Percentiles rank a stretch among this genome's conserved stretches.
Evolutionary conservation across 2,888 invertebrate genomes (phyloP).

Genomic region (Clistopyga incitator): DNA sequence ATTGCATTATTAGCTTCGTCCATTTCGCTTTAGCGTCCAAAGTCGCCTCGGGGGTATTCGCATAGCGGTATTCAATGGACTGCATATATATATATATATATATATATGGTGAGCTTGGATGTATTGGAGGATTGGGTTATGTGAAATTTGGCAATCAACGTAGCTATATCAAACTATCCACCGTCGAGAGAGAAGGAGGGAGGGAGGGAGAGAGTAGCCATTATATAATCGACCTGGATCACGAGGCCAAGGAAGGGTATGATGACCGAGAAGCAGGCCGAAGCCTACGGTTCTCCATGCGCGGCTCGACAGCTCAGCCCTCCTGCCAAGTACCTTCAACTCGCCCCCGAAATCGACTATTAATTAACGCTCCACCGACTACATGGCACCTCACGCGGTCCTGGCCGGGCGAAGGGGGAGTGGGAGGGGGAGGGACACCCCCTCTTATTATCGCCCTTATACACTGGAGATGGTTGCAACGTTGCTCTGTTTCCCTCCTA

Average conservation of each 20-base stretch:
- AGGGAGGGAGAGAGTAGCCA: constrained; percentile 20
- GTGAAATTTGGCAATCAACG: constrained; percentile 55
- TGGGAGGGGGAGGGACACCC: too few species aligned
- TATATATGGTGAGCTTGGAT: background rate
- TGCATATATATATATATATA: too few species aligned
- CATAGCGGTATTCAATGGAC: constrained; percentile 39
- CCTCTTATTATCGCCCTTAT: constrained; percentile 19
- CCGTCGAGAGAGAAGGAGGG: constrained; percentile 5
- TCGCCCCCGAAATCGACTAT: constrained; percentile 57
- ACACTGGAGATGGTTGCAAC: background rate
- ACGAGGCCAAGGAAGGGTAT: constrained; percentile 18
- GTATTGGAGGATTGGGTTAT: background rate
- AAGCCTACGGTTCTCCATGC: constrained; percentile 16
- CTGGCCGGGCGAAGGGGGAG: constrained; percentile 36
- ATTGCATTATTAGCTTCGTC: constrained; percentile 67
- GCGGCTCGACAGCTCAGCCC: constrained; percentile 37
- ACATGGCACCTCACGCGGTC: constrained; percentile 43
- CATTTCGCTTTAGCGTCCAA: constrained; percentile 56
- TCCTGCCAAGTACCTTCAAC: constrained; percentile 48
- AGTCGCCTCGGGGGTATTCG: constrained; percentile 56
- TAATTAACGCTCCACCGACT: constrained; percentile 64
- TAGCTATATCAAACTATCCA: constrained; percentile 27
- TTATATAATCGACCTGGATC: constrained; percentile 35
- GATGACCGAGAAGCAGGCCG: constrained; percentile 4
- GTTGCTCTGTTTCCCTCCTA: background rate